Evolutionary conservation across 2,888 invertebrate genomes (phyloP).

Genomic region (Imbricaverruca yamaguchii): DNA sequence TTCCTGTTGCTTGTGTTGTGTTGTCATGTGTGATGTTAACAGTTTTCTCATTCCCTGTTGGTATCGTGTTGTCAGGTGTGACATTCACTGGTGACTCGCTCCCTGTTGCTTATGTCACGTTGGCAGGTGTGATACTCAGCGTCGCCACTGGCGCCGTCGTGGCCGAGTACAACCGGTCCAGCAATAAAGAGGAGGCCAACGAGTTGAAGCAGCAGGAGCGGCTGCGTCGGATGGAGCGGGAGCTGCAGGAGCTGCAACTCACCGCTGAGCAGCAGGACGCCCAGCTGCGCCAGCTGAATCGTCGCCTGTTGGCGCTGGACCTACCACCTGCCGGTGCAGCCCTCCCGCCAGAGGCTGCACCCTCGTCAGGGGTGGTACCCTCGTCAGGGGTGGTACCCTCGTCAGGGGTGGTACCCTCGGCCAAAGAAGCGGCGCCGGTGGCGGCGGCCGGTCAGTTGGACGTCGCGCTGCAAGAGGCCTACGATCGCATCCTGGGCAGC

Average conservation of each 20-base stretch:
- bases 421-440: not conserved
- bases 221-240: slow-evolving; percentile 62
- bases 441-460: not conserved
- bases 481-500: not conserved
- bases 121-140: not conserved
- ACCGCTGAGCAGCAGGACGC: slow-evolving; percentile 62
- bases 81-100: too few relatives aligned
- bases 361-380: not conserved
- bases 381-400: too few relatives aligned
- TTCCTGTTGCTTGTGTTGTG: too few relatives aligned
- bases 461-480: not conserved
- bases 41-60: too few relatives aligned
- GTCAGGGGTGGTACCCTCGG: not conserved
- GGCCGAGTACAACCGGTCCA: not conserved
- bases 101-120: not conserved
- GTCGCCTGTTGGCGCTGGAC: slow-evolving; percentile 37
- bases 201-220: slow-evolving; percentile 44
- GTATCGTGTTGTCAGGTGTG: too few relatives aligned
- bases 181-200: not conserved
- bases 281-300: slow-evolving; percentile 67
- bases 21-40: too few relatives aligned
- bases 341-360: not conserved
- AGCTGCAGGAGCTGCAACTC: slow-evolving; percentile 40
- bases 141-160: not conserved
- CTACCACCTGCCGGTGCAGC: not conserved